Base-by-base conservation (phyloP, 2,888 invertebrate genomes). In the Tinea semifulvella region DNA sequence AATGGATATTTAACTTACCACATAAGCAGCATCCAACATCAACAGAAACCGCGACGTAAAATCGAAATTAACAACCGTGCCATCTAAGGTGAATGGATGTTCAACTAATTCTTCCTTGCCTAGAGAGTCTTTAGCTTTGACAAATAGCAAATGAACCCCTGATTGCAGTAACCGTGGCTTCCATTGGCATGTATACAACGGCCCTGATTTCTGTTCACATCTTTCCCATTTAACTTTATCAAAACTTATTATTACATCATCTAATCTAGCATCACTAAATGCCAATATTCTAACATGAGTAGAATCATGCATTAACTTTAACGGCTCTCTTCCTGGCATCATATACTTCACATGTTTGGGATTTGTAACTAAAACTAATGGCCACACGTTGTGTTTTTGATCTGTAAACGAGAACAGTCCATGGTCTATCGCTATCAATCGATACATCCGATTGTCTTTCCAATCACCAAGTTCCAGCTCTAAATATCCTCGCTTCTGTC, bases 391-490 rank as follows among this genome's bases (percentile, higher is more conserved):
- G 61, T 92, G 88, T 52, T 80, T 81, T 43, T 90, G 81, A 68
- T 96, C 96, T 46, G 86, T 77, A 73, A 96, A 95, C 20, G 94
- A 92, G 61, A 96, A 88, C 52, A 93, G 74, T 38, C 94, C 95
- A 67, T 95, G 92, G 70, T 96, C 96, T 52, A 96, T 85, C n/a
- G 91, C 94, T 50, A 88, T 85, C 42, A 96, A 64, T 27, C 96
- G 85, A 72, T 84, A 94, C 91, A 90, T 84, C 76, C 95, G 84
- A 60, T 91, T 91, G 57, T 92, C 91, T 70, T 93, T 96, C 95
- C 96, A 96, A 74, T 96, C 96, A 6, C 90, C 93, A 44, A 96
- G 73, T 72, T 96, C 96, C 46, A 96, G 77, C 71, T 96, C 96
- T 47, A 96, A 74, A 60, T 86, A 91, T 3, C 95, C 95, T 48